Percentiles rank a stretch among this genome's conserved stretches.
Conservation (phyloP, 1,140 invertebrate genomes). For the Drosophila truncata region DNA sequence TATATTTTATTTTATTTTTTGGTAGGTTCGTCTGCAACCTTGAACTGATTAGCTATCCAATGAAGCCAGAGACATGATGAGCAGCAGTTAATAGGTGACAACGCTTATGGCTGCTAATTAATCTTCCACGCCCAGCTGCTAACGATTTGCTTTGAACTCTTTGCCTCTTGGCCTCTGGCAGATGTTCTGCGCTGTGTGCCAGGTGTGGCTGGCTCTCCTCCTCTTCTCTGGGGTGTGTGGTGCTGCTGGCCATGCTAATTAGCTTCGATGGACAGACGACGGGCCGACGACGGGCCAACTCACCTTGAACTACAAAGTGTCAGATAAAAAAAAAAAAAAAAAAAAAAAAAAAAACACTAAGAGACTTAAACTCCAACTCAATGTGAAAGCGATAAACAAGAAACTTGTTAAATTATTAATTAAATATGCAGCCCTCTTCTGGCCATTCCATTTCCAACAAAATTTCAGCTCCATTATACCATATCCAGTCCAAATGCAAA, state of each 20-base stretch:
- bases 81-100: slow-evolving; percentile 33
- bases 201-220: too few relatives aligned
- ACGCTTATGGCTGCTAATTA: slow-evolving; percentile 41
- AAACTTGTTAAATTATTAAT: slow-evolving; percentile 75
- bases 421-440: slow-evolving; percentile 44
- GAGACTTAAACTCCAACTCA: neutral
- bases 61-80: neutral
- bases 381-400: slow-evolving; percentile 49
- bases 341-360: slow-evolving; percentile 27
- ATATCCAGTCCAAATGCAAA: slow-evolving; percentile 52
- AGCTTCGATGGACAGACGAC: slow-evolving; percentile 11
- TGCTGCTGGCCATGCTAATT: slow-evolving; percentile 52
- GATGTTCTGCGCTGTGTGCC: slow-evolving; percentile 46
- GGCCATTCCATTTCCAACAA: slow-evolving; percentile 11
- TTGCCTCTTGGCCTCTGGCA: slow-evolving; percentile 13
- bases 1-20: slow-evolving; percentile 7
- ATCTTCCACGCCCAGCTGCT: slow-evolving; percentile 42
- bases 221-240: slow-evolving; percentile 8
- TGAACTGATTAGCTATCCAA: slow-evolving; percentile 65
- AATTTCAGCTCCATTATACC: slow-evolving; percentile 14
- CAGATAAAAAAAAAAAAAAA: slow-evolving; percentile 39
- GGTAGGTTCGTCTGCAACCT: slow-evolving; percentile 56
- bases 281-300: slow-evolving; percentile 51
- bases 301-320: slow-evolving; percentile 78
- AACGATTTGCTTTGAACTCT: slow-evolving; percentile 40